Percentiles rank a stretch among this genome's conserved stretches.
These are phyloP conservation scores for Aphelinus atriplicis DNA, from an alignment of 1,140 invertebrate genomes.

Conservation along the genomic window DNA sequence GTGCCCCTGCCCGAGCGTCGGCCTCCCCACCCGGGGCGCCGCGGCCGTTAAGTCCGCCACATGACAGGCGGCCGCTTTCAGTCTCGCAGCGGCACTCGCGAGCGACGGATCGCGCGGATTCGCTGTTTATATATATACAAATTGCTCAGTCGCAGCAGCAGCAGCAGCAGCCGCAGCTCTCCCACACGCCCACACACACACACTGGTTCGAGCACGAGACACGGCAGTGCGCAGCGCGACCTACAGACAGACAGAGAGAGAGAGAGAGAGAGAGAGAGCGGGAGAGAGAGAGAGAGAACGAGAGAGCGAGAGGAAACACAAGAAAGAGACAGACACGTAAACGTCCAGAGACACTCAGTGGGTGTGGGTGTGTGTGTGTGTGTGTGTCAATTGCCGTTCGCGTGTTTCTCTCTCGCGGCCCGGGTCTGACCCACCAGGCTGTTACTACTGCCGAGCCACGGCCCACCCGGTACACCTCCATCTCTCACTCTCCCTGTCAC, in stretches of 20 bases:
- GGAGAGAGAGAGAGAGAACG: too few species aligned
- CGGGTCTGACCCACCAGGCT: background rate
- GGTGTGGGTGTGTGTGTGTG: too few species aligned
- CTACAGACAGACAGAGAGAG: background rate
- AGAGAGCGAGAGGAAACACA: too few species aligned
- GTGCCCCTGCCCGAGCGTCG: constrained; percentile 22
- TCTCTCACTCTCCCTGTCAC: background rate
- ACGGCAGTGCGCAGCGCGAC: too few species aligned
- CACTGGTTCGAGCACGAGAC: too few species aligned
- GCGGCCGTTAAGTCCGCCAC: constrained; percentile 46
- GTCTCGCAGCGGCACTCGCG: constrained; percentile 63
- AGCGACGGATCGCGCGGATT: constrained; percentile 40
- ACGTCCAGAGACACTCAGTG: background rate
- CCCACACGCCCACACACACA: too few species aligned
- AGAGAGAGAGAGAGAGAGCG: too few species aligned
- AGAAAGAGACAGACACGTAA: background rate
- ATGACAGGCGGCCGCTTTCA: constrained; percentile 60
- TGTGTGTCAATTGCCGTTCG: background rate
- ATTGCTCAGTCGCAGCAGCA: too few species aligned
- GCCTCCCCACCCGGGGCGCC: constrained; percentile 32
- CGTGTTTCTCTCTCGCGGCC: background rate
- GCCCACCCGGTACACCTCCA: background rate
- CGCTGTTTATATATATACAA: too few species aligned
- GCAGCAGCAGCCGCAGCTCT: too few species aligned
- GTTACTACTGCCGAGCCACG: background rate